phyloP scores from a whole-genome alignment of 2,113 vertebrate genomes.

The Colinus virginianus region DNA sequence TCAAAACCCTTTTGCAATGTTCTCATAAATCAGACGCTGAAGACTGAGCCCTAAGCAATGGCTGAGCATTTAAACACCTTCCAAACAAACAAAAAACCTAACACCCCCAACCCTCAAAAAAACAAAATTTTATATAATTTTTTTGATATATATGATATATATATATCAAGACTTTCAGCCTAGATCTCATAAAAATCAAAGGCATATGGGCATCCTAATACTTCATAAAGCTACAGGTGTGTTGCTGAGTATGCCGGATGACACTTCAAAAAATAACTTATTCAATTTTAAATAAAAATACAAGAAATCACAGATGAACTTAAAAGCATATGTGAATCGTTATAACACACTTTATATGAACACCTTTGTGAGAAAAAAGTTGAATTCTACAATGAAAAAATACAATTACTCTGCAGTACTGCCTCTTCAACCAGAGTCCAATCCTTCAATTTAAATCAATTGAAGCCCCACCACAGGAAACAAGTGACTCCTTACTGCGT shows the following conservation, averaged over 20 bases:
- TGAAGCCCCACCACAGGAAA: background rate
- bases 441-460: background rate
- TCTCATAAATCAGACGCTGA: background rate
- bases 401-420: background rate
- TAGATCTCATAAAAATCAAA: background rate
- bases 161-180: background rate
- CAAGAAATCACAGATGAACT: background rate
- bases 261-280: background rate
- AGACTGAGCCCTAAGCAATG: background rate
- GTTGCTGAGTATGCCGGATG: background rate
- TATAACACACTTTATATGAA: background rate
- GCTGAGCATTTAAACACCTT: background rate
- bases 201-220: background rate
- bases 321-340: background rate
- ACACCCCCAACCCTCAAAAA: background rate
- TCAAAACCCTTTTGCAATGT: background rate
- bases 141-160: no score
- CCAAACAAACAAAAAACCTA: background rate
- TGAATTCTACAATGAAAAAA: background rate
- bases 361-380: background rate
- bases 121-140: no score
- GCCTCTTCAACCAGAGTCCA: background rate
- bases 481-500: slow-evolving; percentile 84
- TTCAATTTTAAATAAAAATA: background rate
- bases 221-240: background rate